Conservation (phyloP, 2,888 invertebrate genomes). For the Apotomis capreana region DNA sequence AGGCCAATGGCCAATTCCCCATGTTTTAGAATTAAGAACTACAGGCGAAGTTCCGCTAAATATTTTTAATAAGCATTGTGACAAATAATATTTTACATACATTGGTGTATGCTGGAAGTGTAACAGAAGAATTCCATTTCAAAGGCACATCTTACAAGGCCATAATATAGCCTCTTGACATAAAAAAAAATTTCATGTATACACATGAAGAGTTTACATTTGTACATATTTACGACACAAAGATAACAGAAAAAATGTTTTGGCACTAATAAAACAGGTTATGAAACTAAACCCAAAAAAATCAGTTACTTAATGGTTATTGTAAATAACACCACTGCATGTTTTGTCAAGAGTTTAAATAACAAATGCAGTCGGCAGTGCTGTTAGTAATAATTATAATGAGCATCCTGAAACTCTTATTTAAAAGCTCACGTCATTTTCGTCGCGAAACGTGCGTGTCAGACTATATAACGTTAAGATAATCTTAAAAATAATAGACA, state of each 20-base stretch:
- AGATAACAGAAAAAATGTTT: conserved; percentile 20
- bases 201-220: conserved; percentile 43
- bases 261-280: conserved; percentile 41
- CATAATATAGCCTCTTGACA: conserved; percentile 48
- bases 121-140: conserved; percentile 49
- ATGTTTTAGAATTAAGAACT: neutral
- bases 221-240: conserved; percentile 38
- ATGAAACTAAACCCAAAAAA: conserved; percentile 19
- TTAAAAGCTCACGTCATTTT: conserved; percentile 51
- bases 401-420: conserved; percentile 73
- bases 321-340: conserved; percentile 27
- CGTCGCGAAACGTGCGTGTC: conserved; percentile 41
- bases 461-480: conserved; percentile 18
- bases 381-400: conserved; percentile 62
- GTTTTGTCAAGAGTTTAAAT: conserved; percentile 25
- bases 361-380: conserved; percentile 61
- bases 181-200: conserved; percentile 44
- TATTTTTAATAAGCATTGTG: conserved; percentile 47
- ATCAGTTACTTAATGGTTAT: conserved; percentile 13
- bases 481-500: conserved; percentile 39
- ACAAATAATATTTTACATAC: conserved; percentile 62
- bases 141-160: conserved; percentile 74
- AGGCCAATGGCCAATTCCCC: conserved; percentile 11
- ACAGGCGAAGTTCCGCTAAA: conserved; percentile 9
- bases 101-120: conserved; percentile 46